Base-by-base conservation (phyloP, 2,113 vertebrate genomes). In the Anoplopoma fimbria region DNA sequence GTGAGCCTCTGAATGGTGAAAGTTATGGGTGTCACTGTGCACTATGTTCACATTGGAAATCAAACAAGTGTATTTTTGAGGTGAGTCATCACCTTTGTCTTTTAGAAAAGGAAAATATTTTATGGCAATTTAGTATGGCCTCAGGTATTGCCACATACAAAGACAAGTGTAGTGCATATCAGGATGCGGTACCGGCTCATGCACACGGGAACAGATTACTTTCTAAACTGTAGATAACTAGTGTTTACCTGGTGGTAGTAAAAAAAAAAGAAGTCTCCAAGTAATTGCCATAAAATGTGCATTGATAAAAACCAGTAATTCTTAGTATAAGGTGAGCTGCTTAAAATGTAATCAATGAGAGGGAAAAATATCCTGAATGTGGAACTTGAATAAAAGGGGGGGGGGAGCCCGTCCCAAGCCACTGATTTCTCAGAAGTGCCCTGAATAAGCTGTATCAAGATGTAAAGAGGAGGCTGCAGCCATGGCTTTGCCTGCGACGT, bases 51-150 rank as follows among this genome's bases (percentile, higher is more conserved):
- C 85, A 74, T 79, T 83, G 86, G 87, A 91, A 92, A 93, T 93
- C 90, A 88, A 92, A 93, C 88, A 92, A 92, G 89, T 91, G 88
- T 87, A 89, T 89, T 91, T 88, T 88, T 76, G 79, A 91, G 81
- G 87, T 23, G 57, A 91, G 86, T 91, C 82, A 84, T 92, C 88
- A 88, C 75, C 81, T 91, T 73, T 84, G 86, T 90, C 68, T 79
- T 89, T 85, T 77, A 27, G 64, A 81, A 83, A 87, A 88, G 79
- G 38, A 87, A 93, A 91, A 94, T 83, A 85, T 90, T 87, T 75
- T 1, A 80, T 77, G 75, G 82, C 81, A 78, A 67, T 85, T 88
- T 79, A 65, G 72, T 72, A 40, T 17, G 42, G 42, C 47, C 58
- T 80, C 23, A 21, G 75, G 68, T 83, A 74, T 65, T 69, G 81